Percentiles rank a stretch among this genome's conserved stretches.
phyloP scores from a whole-genome alignment of 2,888 invertebrate species.

The Celastrina argiolus region DNA sequence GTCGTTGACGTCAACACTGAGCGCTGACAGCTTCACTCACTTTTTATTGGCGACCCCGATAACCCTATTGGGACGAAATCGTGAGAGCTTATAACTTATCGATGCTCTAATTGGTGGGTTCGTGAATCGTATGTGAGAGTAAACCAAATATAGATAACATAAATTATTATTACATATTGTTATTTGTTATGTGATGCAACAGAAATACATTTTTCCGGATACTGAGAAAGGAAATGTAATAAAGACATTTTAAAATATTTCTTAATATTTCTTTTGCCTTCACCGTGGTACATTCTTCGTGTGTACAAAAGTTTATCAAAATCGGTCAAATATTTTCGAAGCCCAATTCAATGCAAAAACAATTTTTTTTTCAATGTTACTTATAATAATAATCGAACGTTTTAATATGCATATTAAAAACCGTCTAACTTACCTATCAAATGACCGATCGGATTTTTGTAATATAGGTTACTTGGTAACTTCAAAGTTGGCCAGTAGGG shows the following conservation, averaged over 20 bases:
- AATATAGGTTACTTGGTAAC: neutral
- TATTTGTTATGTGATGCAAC: neutral
- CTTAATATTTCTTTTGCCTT: too few relatives aligned
- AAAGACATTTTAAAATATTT: too few relatives aligned
- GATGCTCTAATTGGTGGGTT: constrained; percentile 21
- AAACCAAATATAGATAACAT: neutral
- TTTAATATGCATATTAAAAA: too few relatives aligned
- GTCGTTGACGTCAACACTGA: constrained; percentile 44
- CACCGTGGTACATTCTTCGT: too few relatives aligned
- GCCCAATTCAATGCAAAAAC: too few relatives aligned
- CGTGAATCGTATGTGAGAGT: neutral
- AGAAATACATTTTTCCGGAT: neutral
- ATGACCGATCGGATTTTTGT: neutral
- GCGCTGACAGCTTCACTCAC: constrained; percentile 30
- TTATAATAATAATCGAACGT: too few relatives aligned
- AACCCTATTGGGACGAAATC: constrained; percentile 34
- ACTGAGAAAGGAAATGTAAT: too few relatives aligned
- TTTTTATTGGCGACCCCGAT: constrained; percentile 34
- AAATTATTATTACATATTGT: neutral
- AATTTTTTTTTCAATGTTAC: too few relatives aligned
- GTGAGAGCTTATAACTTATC: constrained; percentile 29
- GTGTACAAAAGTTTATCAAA: too few relatives aligned
- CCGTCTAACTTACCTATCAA: neutral
- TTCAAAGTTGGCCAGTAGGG: neutral
- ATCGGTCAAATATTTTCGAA: too few relatives aligned